Base-by-base conservation (phyloP, 2,797 vertebrate species). In the Chloroceryle amazona region DNA sequence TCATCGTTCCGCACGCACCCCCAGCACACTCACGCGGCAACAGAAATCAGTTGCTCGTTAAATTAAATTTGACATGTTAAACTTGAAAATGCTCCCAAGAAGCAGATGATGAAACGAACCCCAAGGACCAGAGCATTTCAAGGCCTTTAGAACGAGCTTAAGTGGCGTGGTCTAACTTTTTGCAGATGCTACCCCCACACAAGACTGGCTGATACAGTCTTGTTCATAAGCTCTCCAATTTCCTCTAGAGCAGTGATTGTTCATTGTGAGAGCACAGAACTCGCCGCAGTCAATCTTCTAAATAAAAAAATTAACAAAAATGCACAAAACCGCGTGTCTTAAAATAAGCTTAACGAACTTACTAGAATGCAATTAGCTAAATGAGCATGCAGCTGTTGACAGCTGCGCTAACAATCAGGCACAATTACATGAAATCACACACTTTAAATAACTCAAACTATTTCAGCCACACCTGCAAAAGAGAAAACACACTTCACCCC, bases 321-420 rank as follows among this genome's bases (percentile, higher is more conserved):
- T 75, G 9, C 0, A 0, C 58, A 80, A 58, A 89, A 94, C n/a
- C 58, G 66, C 2, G 0, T 49, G 70, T 94, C 94, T 96, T 96
- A 97, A 98, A 97, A 97, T 96, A 97, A 81, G 82, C 72, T 87
- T 81, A 87, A 73, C 67, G 93, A 44, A 88, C 52, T 94, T 92
- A 95, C 86, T 78, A 92, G 86, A 93, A 94, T 93, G 91, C 61
- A 94, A 93, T 94, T 88, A 88, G 67, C 86, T 93, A 97, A 97
- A 97, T 86, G 47, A 97, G 92, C 60, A 95, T 51, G 93, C 95
- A 97, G 95, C 93, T 96, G 94, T 89, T 95, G 85, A 90, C 73
- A 97, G 81, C 89, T 91, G 91, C 46, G 92, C 73, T 82, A 95
- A 96, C 94, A 96, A 97, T 97, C 94, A 51, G 66, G 60, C 91